Evolutionary conservation across 2,888 invertebrate genomes (phyloP).

Genomic region (Schizotus pectinicornis): DNA sequence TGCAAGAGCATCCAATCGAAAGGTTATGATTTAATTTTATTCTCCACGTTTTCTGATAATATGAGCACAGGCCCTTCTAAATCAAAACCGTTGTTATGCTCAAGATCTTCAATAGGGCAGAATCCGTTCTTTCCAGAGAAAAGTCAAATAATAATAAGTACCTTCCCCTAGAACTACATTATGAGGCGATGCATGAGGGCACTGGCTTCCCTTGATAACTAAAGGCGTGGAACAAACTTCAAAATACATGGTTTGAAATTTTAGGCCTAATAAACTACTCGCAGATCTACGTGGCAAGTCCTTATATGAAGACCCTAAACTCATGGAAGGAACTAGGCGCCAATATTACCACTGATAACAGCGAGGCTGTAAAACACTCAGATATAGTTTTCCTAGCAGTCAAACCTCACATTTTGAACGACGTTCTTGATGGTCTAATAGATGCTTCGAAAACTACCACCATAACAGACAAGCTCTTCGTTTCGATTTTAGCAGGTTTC

Average conservation of each 20-base stretch:
- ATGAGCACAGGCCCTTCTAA: no score
- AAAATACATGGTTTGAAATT: constrained; percentile 30
- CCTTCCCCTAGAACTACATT: no score
- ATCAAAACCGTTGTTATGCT: no score
- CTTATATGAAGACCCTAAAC: constrained; percentile 68
- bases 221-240: no score
- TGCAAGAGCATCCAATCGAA: constrained; percentile 73
- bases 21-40: constrained; percentile 57
- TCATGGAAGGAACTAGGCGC: constrained; percentile 71
- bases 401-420: constrained; percentile 81
- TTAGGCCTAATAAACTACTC: constrained; percentile 68
- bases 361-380: constrained; percentile 68
- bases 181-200: no score
- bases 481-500: constrained; percentile 86
- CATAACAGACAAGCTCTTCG: constrained; percentile 66
- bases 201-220: no score
- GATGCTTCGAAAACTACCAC: constrained; percentile 43
- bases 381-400: constrained; percentile 84
- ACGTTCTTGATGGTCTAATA: constrained; percentile 59
- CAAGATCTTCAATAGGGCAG: no score
- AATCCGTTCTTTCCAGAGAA: background rate
- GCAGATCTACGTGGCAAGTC: constrained; percentile 76
- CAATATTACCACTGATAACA: constrained; percentile 68
- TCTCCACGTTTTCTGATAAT: no score
- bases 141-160: background rate